Evolutionary conservation across 2,113 vertebrate genomes (phyloP).

Genomic region (Ariopsis seemanni): DNA sequence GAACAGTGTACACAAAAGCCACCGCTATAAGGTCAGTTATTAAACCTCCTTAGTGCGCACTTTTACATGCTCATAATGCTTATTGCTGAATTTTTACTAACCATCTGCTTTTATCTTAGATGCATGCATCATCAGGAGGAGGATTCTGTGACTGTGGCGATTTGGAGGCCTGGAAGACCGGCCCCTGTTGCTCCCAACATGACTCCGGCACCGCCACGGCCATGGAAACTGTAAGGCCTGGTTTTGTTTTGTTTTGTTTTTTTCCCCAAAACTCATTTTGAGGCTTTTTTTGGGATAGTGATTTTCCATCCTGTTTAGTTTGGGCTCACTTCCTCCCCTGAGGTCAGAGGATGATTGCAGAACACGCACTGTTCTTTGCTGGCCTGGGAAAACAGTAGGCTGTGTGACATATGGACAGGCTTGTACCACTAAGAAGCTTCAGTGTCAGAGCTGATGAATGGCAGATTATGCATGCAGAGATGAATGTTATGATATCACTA

Average conservation of each 20-base stretch:
- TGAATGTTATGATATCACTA: background rate
- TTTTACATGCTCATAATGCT: background rate
- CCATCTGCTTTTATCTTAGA: conserved; percentile 68
- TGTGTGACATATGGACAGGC: conserved; percentile 49
- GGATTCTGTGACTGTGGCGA: conserved; percentile 98
- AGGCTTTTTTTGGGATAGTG: conserved; percentile 33
- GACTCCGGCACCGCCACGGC: conserved; percentile 77
- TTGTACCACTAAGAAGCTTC: conserved; percentile 29
- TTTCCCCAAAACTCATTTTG: conserved; percentile 52
- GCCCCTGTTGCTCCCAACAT: conserved; percentile 88
- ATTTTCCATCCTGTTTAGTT: conserved; percentile 50
- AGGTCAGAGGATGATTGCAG: conserved; percentile 22
- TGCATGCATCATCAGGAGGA: conserved; percentile 94
- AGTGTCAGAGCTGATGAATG: conserved; percentile 15
- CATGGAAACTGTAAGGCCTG: conserved; percentile 83
- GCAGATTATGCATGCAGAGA: background rate
- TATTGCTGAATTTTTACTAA: background rate
- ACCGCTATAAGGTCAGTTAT: conserved; percentile 90
- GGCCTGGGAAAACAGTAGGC: conserved; percentile 48
- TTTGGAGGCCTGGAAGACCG: conserved; percentile 94
- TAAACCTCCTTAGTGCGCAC: background rate
- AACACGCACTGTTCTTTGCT: conserved; percentile 15
- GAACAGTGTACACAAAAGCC: conserved; percentile 93
- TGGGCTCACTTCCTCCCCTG: conserved; percentile 66
- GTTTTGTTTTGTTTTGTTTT: conserved; percentile 39